Evolutionary conservation across 1,140 invertebrate species (phyloP).

Genomic region (Cydia splendana): DNA sequence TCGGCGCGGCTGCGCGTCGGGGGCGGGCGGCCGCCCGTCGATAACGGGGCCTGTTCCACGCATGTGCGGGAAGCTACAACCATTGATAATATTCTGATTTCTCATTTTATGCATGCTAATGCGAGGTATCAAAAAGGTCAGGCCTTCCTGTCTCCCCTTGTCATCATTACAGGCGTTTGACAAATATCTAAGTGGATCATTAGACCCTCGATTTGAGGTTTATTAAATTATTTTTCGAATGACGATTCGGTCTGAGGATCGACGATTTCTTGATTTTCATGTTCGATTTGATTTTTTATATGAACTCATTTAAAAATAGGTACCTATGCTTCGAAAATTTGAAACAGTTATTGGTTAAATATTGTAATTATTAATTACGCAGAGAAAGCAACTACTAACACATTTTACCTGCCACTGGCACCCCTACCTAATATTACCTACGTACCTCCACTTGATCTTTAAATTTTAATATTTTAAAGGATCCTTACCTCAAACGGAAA

Average conservation of each 20-base stretch:
- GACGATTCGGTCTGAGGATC: neutral
- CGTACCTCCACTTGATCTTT: too few relatives aligned
- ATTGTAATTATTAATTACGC: neutral
- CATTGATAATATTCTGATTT: conserved; percentile 70
- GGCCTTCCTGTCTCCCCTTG: conserved; percentile 45
- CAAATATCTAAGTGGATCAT: conserved; percentile 39
- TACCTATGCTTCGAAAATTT: neutral
- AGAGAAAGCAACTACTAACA: too few relatives aligned
- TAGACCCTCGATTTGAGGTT: conserved; percentile 27
- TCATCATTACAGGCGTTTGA: conserved; percentile 37
- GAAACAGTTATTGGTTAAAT: neutral
- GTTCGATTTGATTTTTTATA: neutral
- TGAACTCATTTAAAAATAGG: neutral
- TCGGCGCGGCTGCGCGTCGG: conserved; percentile 58
- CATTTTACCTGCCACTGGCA: too few relatives aligned
- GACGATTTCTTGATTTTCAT: neutral
- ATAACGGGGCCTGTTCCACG: conserved; percentile 55
- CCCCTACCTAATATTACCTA: too few relatives aligned
- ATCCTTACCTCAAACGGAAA: too few relatives aligned
- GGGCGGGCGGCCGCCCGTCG: conserved; percentile 47
- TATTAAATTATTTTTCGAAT: neutral
- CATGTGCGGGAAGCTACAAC: conserved; percentile 64
- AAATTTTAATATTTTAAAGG: too few relatives aligned
- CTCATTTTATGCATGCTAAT: conserved; percentile 71
- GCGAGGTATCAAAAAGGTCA: conserved; percentile 53